Conservation (phyloP, 2,888 invertebrate species). For the Pemphredon lugubris region DNA sequence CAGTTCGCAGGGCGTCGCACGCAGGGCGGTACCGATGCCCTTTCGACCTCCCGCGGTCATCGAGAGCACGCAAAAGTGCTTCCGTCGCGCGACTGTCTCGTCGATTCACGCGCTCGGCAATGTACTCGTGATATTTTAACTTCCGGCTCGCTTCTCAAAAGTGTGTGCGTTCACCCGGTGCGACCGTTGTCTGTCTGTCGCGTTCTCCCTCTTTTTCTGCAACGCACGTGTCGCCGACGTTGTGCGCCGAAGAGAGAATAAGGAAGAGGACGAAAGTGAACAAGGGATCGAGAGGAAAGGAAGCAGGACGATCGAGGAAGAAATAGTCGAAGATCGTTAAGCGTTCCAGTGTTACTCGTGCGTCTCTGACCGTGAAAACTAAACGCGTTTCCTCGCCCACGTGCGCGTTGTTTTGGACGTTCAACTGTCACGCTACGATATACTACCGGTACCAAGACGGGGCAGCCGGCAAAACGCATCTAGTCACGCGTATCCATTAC, state of each 20-base stretch:
- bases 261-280: too few species aligned
- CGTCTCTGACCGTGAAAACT: too few species aligned
- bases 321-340: too few species aligned
- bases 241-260: constrained; percentile 8
- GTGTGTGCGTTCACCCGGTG: constrained; percentile 1
- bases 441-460: not conserved
- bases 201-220: not conserved
- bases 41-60: constrained; percentile 70
- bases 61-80: constrained; percentile 55
- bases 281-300: not conserved
- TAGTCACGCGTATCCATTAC: constrained; percentile 43
- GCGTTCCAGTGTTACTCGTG: too few species aligned
- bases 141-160: constrained; percentile 38
- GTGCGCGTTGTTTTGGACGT: constrained; percentile 45
- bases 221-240: constrained; percentile 19
- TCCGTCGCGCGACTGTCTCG: constrained; percentile 43
- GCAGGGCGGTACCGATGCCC: constrained; percentile 77
- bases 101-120: constrained; percentile 28
- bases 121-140: too few species aligned
- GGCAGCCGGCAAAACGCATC: constrained; percentile 34
- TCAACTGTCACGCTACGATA: constrained; percentile 14
- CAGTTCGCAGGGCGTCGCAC: constrained; percentile 66
- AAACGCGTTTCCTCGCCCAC: constrained; percentile 36
- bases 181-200: not conserved
- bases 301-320: constrained; percentile 15